These are phyloP conservation scores for Lutraria rhynchaena DNA, from an alignment of 1,140 invertebrate species.

Conservation along the genomic window DNA sequence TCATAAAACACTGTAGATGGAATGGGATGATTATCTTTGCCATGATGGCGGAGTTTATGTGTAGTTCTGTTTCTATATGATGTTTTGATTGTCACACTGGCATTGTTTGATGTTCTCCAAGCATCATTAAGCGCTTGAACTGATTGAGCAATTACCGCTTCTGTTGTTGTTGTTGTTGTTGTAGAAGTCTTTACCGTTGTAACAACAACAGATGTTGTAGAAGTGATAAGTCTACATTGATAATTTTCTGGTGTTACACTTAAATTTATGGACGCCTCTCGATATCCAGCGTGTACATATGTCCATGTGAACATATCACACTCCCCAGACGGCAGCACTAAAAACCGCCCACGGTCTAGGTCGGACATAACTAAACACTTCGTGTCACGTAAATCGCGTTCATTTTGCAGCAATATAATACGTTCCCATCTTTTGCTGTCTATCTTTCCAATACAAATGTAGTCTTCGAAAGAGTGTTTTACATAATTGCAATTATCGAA, in stretches of 20 bases:
- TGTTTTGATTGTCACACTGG: too few relatives aligned
- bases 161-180: background rate
- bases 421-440: conserved; percentile 70
- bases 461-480: conserved; percentile 50
- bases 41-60: too few relatives aligned
- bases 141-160: too few relatives aligned
- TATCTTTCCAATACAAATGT: conserved; percentile 61
- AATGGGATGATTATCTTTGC: too few relatives aligned
- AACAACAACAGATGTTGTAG: background rate
- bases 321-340: conserved; percentile 62
- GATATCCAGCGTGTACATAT: conserved; percentile 55
- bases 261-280: conserved; percentile 49
- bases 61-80: too few relatives aligned
- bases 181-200: background rate
- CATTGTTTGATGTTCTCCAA: too few relatives aligned
- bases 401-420: conserved; percentile 67
- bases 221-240: background rate
- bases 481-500: conserved; percentile 50
- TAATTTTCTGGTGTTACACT: conserved; percentile 31
- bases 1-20: too few relatives aligned
- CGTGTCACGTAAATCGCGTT: conserved; percentile 39
- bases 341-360: conserved; percentile 56
- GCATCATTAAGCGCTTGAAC: too few relatives aligned
- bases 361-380: conserved; percentile 65
- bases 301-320: conserved; percentile 67